These are phyloP conservation scores for Laterallus jamaicensis DNA, from an alignment of 2,113 vertebrate genomes.

Conservation along the genomic window DNA sequence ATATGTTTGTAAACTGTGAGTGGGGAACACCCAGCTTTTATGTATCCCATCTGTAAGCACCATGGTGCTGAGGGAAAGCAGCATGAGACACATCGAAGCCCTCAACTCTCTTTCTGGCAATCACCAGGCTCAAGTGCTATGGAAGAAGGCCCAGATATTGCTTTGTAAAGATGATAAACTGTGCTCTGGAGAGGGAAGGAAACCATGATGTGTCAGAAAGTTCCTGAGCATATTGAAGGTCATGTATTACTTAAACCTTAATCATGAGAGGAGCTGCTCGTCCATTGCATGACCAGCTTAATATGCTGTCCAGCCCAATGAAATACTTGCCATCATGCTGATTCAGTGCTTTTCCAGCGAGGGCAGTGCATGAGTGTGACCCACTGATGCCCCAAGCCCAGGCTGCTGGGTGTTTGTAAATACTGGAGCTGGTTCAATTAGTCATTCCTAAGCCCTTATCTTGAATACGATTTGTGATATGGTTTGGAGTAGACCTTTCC, in stretches of 20 bases:
- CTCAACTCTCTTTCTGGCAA: background rate
- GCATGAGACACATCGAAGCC: background rate
- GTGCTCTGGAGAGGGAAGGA: background rate
- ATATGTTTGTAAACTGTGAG: background rate
- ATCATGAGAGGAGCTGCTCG: background rate
- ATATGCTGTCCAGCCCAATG: accelerated
- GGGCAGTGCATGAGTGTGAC: accelerated
- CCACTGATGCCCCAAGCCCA: accelerated
- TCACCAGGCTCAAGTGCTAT: background rate
- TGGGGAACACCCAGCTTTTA: background rate
- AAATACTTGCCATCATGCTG: accelerated
- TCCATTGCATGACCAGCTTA: no score
- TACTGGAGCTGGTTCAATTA: background rate
- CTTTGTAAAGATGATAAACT: background rate
- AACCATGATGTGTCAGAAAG: background rate
- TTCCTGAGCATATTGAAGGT: background rate
- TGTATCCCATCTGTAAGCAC: accelerated
- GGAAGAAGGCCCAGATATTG: background rate
- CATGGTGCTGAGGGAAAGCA: background rate
- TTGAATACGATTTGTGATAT: background rate
- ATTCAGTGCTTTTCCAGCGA: no score
- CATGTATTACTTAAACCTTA: background rate
- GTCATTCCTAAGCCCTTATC: background rate
- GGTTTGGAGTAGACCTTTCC: background rate
- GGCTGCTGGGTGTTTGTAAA: accelerated